phyloP scores from a whole-genome alignment of 2,113 vertebrate species.

The Turdus rufiventris region DNA sequence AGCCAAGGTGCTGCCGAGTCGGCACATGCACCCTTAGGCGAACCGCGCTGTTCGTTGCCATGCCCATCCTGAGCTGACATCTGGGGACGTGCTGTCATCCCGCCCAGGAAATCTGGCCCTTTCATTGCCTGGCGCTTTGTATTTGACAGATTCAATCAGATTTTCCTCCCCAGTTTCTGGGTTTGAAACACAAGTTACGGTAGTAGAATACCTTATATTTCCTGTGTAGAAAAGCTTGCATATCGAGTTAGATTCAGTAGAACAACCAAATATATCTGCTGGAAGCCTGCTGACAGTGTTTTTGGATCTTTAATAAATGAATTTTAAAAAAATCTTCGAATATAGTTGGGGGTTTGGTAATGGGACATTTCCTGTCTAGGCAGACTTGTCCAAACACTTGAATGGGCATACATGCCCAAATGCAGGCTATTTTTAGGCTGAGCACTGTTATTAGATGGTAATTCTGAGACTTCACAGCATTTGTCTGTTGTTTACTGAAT shows the following conservation, averaged over 20 bases:
- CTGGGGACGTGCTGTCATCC: background rate
- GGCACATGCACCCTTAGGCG: rapidly evolving
- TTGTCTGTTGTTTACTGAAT: background rate
- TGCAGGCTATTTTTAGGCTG: background rate
- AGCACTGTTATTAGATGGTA: background rate
- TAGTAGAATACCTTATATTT: background rate
- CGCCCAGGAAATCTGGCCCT: background rate
- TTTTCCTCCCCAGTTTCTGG: background rate
- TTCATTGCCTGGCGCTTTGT: background rate
- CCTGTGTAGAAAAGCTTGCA: background rate
- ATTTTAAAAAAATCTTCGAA: background rate
- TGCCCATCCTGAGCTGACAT: background rate
- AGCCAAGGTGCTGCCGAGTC: background rate
- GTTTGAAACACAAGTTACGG: background rate
- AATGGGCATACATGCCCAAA: background rate
- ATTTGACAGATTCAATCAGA: background rate
- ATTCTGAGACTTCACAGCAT: background rate
- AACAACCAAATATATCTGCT: background rate
- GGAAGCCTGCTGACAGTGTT: rapidly evolving
- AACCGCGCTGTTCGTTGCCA: rapidly evolving
- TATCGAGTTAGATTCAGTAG: background rate
- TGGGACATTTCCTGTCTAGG: background rate
- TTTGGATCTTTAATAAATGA: background rate
- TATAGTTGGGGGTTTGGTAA: background rate
- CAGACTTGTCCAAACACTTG: background rate